Evolutionary conservation across 2,888 invertebrate species (phyloP).

Genomic region (Xanthorhoe designata): DNA sequence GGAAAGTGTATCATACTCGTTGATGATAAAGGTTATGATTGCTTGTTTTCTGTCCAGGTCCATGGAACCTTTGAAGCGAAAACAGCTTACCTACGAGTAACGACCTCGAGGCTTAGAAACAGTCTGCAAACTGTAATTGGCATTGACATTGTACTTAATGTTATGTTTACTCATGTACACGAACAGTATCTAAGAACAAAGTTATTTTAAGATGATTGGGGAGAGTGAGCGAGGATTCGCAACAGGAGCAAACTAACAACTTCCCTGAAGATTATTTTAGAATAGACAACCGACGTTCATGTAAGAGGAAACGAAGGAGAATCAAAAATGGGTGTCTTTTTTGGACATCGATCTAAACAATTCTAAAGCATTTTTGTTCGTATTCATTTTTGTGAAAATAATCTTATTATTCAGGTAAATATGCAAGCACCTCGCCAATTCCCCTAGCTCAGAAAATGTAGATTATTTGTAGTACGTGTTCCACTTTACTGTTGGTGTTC

Average conservation of each 20-base stretch:
- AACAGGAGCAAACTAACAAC: neutral
- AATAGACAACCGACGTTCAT: slow-evolving; percentile 2
- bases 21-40: slow-evolving; percentile 37
- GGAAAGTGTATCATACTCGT: neutral
- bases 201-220: slow-evolving; percentile 36
- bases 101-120: slow-evolving; percentile 58
- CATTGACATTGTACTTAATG: slow-evolving; percentile 63
- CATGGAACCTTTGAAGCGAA: slow-evolving; percentile 45
- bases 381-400: neutral
- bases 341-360: neutral
- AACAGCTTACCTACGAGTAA: slow-evolving; percentile 45
- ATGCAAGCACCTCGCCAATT: slow-evolving; percentile 13
- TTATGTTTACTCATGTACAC: slow-evolving; percentile 46
- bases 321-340: too few relatives aligned
- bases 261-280: slow-evolving; percentile 7
- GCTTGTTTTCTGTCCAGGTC: slow-evolving; percentile 37
- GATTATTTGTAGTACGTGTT: slow-evolving; percentile 8
- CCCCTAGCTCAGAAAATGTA: slow-evolving; percentile 5
- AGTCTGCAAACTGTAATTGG: slow-evolving; percentile 55
- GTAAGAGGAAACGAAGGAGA: neutral
- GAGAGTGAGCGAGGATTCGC: slow-evolving; percentile 19
- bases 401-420: neutral
- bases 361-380: neutral
- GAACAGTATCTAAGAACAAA: slow-evolving; percentile 21
- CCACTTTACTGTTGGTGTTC: slow-evolving; percentile 5